Percentiles rank a stretch among this genome's conserved stretches.
These are phyloP conservation scores for Pterocles orientalis DNA, from an alignment of 2,113 vertebrate species.

Conservation along the genomic window DNA sequence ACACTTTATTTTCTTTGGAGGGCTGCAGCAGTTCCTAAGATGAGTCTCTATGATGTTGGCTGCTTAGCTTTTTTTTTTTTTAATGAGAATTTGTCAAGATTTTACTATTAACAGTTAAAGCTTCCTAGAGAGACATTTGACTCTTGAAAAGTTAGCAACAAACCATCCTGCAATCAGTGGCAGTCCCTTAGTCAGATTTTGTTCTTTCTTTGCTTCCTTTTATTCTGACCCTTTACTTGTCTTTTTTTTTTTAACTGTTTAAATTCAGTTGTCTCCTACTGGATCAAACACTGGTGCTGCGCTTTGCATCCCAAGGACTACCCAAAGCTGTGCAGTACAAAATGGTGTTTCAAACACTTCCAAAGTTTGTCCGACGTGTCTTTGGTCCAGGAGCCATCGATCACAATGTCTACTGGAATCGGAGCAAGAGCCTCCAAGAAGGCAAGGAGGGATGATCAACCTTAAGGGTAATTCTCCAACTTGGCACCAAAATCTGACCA, in stretches of 20 bases:
- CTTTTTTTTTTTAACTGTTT: background rate
- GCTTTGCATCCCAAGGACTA: background rate
- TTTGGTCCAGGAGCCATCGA: background rate
- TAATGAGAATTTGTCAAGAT: background rate
- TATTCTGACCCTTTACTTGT: background rate
- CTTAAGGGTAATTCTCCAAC: background rate
- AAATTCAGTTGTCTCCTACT: background rate
- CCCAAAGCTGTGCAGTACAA: fast-evolving
- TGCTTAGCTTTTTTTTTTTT: background rate
- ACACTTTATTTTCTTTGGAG: background rate
- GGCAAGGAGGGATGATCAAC: background rate
- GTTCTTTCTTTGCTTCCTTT: background rate
- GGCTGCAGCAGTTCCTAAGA: background rate
- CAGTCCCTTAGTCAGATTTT: background rate
- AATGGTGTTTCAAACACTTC: background rate
- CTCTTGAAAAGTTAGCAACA: background rate
- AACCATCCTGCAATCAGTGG: background rate
- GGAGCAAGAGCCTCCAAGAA: background rate
- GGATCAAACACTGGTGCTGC: background rate
- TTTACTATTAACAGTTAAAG: background rate
- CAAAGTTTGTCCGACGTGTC: background rate
- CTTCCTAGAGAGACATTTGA: background rate
- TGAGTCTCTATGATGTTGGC: background rate
- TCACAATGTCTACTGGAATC: background rate
- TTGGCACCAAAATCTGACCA: background rate